These are phyloP conservation scores for Antennarius striatus DNA, from an alignment of 2,113 vertebrate genomes.

Conservation along the genomic window DNA sequence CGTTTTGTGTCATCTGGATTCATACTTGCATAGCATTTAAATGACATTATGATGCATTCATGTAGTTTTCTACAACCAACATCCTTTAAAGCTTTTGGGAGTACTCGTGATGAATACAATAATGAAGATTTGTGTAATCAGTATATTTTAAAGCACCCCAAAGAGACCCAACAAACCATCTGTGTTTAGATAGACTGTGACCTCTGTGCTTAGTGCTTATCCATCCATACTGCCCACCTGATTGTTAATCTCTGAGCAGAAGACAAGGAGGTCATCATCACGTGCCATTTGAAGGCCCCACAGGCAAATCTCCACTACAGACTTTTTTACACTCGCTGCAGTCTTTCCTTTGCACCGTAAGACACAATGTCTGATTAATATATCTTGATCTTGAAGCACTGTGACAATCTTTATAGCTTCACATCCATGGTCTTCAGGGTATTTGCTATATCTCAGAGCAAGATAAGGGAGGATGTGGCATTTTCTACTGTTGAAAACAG, in stretches of 20 bases:
- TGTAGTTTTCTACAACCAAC: constrained; percentile 5
- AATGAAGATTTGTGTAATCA: constrained; percentile 42
- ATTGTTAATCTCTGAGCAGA: constrained; percentile 51
- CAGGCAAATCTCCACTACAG: constrained; percentile 50
- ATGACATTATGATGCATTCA: constrained; percentile 5
- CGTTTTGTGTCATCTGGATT: constrained; percentile 5
- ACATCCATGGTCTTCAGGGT: constrained; percentile 22
- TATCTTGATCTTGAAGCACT: constrained; percentile 34
- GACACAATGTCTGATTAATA: constrained; percentile 48
- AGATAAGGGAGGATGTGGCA: not conserved
- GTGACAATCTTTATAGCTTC: constrained; percentile 23
- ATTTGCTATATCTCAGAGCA: constrained; percentile 19
- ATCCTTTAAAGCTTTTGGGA: constrained; percentile 28
- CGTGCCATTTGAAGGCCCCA: constrained; percentile 48
- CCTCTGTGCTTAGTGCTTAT: constrained; percentile 58
- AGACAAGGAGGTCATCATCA: constrained; percentile 63
- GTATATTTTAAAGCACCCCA: constrained; percentile 51
- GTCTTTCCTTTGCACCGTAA: constrained; percentile 22
- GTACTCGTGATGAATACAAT: not conserved
- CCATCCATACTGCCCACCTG: constrained; percentile 37
- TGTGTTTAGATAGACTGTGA: constrained; percentile 77
- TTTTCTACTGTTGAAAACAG: constrained; percentile 1
- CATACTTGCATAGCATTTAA: not conserved
- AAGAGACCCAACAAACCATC: constrained; percentile 68
- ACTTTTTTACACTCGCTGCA: constrained; percentile 40